Percentiles rank a stretch among this genome's conserved stretches.
phyloP scores from a whole-genome alignment of 2,797 vertebrate species.

The Chromobotia macracanthus region DNA sequence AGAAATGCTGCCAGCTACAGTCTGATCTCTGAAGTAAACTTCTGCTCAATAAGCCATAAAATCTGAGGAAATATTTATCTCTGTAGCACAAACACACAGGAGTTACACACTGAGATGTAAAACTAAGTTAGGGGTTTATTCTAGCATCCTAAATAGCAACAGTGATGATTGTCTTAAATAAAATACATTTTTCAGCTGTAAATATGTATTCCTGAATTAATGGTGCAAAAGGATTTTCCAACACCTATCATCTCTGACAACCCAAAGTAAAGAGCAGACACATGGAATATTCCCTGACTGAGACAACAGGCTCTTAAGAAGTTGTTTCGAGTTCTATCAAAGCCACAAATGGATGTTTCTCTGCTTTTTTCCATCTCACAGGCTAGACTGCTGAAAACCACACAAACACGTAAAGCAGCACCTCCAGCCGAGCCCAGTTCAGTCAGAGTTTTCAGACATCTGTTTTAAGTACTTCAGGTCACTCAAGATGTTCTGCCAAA shows the following conservation, averaged over 20 bases:
- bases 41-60: background rate
- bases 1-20: no score
- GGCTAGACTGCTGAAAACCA: conserved; percentile 31
- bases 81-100: no score
- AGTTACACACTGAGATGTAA: no score
- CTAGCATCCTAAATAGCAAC: no score
- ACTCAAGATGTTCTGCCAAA: conserved; percentile 46
- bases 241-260: conserved; percentile 17
- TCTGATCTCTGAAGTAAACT: background rate
- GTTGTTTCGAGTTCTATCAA: conserved; percentile 33
- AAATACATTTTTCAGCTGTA: background rate
- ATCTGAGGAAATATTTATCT: background rate
- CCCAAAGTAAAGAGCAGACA: background rate
- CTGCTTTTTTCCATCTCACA: conserved; percentile 19
- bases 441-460: conserved; percentile 44
- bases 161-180: no score
- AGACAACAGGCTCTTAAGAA: background rate
- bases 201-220: background rate
- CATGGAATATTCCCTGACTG: background rate
- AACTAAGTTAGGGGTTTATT: no score
- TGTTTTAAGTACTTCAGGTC: conserved; percentile 47
- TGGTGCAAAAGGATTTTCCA: background rate
- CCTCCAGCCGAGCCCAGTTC: conserved; percentile 33
- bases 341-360: conserved; percentile 29
- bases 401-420: conserved; percentile 43